Evolutionary conservation across 2,113 vertebrate genomes (phyloP).

Genomic region (Ceyx melanurus): DNA sequence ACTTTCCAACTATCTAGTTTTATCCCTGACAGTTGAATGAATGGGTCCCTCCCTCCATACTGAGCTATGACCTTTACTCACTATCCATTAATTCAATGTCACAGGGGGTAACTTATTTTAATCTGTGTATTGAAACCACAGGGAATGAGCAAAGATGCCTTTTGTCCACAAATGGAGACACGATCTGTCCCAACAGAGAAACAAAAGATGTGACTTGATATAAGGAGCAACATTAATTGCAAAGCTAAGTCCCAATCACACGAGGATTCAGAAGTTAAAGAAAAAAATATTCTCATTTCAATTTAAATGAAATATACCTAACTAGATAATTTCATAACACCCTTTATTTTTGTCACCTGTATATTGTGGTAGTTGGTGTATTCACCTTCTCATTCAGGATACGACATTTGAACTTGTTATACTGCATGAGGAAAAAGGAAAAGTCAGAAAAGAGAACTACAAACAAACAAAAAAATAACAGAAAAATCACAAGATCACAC

Average conservation of each 20-base stretch:
- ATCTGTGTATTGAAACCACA: neutral
- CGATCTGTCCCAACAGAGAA: neutral
- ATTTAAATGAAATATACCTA: neutral
- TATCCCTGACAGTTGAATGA: neutral
- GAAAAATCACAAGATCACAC: neutral
- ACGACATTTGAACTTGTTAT: constrained; percentile 81
- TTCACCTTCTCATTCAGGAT: constrained; percentile 81
- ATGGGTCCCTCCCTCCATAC: neutral
- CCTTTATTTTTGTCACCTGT: constrained; percentile 72
- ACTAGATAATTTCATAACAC: neutral
- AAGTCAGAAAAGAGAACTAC: neutral
- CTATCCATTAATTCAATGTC: neutral
- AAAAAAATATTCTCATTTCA: neutral
- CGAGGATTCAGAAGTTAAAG: neutral
- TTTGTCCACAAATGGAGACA: neutral
- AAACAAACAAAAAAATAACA: neutral
- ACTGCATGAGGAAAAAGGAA: constrained; percentile 45
- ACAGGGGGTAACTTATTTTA: neutral
- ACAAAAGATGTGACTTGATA: neutral
- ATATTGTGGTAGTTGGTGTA: constrained; percentile 78
- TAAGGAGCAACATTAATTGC: neutral
- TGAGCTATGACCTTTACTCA: neutral
- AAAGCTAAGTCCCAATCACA: neutral
- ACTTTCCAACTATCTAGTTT: neutral
- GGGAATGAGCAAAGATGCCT: neutral